Evolutionary conservation across 2,888 invertebrate species (phyloP).

Genomic region (Epinotia brunnichana): DNA sequence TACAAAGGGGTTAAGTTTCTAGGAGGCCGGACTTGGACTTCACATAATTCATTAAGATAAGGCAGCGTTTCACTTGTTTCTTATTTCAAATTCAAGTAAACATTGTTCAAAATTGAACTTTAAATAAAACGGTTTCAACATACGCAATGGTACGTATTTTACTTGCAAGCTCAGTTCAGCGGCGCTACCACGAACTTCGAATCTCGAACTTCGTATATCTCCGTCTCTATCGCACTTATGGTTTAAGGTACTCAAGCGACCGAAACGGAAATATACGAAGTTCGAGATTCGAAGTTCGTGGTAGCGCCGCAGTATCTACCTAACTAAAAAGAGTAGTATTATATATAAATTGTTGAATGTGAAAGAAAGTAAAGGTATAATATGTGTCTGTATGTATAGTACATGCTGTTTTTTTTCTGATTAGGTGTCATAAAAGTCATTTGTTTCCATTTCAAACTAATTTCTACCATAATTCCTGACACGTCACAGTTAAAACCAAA

Average conservation of each 20-base stretch:
- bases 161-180: background rate
- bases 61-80: constrained; percentile 33
- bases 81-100: constrained; percentile 34
- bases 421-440: background rate
- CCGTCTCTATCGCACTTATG: too few species aligned
- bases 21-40: constrained; percentile 30
- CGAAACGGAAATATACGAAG: too few species aligned
- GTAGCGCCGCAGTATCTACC: too few species aligned
- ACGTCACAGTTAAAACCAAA: constrained; percentile 49
- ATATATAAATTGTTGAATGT: too few species aligned
- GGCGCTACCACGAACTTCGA: too few species aligned
- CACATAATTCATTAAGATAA: constrained; percentile 43
- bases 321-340: too few species aligned
- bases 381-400: too few species aligned
- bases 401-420: background rate
- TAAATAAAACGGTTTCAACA: background rate
- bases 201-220: too few species aligned
- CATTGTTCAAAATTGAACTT: constrained; percentile 1
- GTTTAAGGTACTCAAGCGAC: too few species aligned
- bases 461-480: constrained; percentile 22
- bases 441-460: constrained; percentile 17
- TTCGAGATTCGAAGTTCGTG: too few species aligned
- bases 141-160: background rate
- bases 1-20: constrained; percentile 17
- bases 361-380: too few species aligned